A percentile compares a stretch with the other conserved stretches of the same genome.
Conservation (phyloP, 2,113 vertebrate species). For the Calyptomena viridis region DNA sequence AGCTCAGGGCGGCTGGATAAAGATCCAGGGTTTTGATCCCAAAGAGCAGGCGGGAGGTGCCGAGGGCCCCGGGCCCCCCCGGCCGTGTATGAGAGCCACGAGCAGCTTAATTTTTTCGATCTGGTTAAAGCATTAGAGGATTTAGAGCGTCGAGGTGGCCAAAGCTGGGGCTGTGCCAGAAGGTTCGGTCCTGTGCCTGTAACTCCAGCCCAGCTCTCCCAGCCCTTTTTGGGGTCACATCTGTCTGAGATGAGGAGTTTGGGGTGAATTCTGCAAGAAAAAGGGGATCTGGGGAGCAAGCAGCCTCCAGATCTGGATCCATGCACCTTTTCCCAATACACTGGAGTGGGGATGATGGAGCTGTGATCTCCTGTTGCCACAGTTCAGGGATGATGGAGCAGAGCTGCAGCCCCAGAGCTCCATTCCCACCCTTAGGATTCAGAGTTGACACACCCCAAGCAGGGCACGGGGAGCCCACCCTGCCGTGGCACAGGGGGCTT, state of each 20-base stretch:
- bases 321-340: rapidly evolving
- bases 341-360: not conserved
- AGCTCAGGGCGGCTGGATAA: conserved; percentile 30
- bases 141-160: conserved; percentile 34
- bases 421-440: not conserved
- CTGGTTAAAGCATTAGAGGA: conserved; percentile 66
- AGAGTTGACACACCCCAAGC: not conserved
- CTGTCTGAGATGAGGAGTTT: not conserved
- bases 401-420: not conserved
- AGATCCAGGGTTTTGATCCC: not conserved
- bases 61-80: not conserved
- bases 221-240: rapidly evolving
- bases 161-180: conserved; percentile 34
- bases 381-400: not conserved
- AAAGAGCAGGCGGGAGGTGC: not conserved
- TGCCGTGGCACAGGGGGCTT: rapidly evolving
- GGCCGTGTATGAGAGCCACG: not conserved
- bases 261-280: not conserved
- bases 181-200: not conserved
- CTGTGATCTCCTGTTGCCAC: rapidly evolving
- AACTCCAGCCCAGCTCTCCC: not conserved
- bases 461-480: rapidly evolving
- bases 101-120: conserved; percentile 66
- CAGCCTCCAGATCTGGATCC: rapidly evolving
- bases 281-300: rapidly evolving